Evolutionary conservation across 2,797 vertebrate genomes (phyloP), one percentile per base, ranked within the genome.

Genomic region (Karalla daura): DNA sequence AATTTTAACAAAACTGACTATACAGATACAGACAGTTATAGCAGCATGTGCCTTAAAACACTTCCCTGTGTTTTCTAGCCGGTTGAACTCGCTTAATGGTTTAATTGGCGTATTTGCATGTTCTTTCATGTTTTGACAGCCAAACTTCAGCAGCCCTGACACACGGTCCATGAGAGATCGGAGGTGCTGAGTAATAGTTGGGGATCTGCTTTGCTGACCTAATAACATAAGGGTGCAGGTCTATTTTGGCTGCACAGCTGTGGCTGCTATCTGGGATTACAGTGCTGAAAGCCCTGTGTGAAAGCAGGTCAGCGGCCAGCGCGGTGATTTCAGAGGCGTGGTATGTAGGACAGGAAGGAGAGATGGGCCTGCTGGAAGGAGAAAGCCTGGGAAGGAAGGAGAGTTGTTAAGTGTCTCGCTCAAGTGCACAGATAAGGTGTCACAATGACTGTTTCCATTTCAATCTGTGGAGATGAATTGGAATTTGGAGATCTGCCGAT

Each of bases 241-340:
- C 86, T 92, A 91, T 92, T 93, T 92, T 86, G 85, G 89, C 67
- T 59, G 39, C 70, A 79, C 89, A 93, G 86, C 90, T 93, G 85
- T 85, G 87, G 43, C 64, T 32, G 71, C 73, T 79, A 70, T 89
- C 65, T 70, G 79, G 80, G 63, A 88, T 90, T 84, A 89, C 81
- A 79, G 89, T 46, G 71, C 50, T 74, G 76, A 85, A 86, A 90
- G 81, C 74, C 69, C 77, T 80, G 88, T 86, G 86, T 91, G 80
- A 91, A 93, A 92, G 84, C 88, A 83, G 91, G 90, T 91, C 92
- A 91, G 7, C 56, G 33, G 82, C 77, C 67, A 79, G 74, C 60
- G 36, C 71, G 61, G 71, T 85, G 87, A 78, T 71, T 86, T 84
- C 74, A 87, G 83, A 86, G 53, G 80, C 5, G 51, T 2, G 76